Conservation (phyloP, 2,888 invertebrate genomes). For the Portevinia maculata region DNA sequence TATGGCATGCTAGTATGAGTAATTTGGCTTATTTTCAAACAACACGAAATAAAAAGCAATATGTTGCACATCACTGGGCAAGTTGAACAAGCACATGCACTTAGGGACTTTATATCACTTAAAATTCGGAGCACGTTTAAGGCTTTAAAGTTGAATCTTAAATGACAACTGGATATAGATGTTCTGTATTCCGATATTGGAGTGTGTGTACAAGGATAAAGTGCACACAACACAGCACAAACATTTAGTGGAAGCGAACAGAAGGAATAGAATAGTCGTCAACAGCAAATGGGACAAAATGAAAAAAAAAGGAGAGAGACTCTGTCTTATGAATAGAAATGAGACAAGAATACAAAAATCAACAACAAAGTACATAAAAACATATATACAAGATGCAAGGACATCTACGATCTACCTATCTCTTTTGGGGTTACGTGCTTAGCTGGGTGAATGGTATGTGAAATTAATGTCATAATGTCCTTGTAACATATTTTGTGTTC, state of each 20-base stretch:
- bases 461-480: slow-evolving; percentile 70
- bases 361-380: slow-evolving; percentile 9
- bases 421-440: slow-evolving; percentile 50
- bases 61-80: slow-evolving; percentile 50
- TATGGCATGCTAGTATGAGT: slow-evolving; percentile 27
- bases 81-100: slow-evolving; percentile 15
- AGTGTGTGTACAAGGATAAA: slow-evolving; percentile 36
- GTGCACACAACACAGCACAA: slow-evolving; percentile 5
- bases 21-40: slow-evolving; percentile 32
- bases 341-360: slow-evolving; percentile 40
- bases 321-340: slow-evolving; percentile 42
- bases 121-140: slow-evolving; percentile 45
- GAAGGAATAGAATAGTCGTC: slow-evolving; percentile 12
- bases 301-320: slow-evolving; percentile 16
- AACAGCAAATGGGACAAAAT: slow-evolving; percentile 18
- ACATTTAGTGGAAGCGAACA: slow-evolving; percentile 6
- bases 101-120: slow-evolving; percentile 18
- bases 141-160: slow-evolving; percentile 37
- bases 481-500: slow-evolving; percentile 66
- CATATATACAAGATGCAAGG: slow-evolving; percentile 43
- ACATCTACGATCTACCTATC: slow-evolving; percentile 37
- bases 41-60: slow-evolving; percentile 46
- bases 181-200: slow-evolving; percentile 28
- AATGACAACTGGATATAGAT: slow-evolving; percentile 35
- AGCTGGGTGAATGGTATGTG: slow-evolving; percentile 36